Conservation (phyloP, 2,888 invertebrate species). For the Lasioglossum calceatum region DNA sequence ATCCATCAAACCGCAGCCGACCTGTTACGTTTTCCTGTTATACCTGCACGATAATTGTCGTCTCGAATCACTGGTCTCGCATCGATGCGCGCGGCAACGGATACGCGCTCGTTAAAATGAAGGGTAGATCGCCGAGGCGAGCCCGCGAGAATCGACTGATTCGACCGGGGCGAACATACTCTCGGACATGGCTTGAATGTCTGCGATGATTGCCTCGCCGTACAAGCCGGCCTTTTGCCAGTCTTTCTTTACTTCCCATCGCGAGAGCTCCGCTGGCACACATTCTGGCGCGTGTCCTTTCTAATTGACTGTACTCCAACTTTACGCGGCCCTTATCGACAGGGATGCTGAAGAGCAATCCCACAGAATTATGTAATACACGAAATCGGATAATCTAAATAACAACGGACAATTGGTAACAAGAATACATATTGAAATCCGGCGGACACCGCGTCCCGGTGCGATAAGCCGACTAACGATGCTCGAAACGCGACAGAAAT, state of each 20-base stretch:
- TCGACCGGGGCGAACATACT: background rate
- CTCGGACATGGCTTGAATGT: background rate
- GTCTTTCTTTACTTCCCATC: background rate
- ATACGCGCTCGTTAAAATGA: conserved; percentile 43
- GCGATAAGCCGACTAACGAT: background rate
- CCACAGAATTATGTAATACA: no score
- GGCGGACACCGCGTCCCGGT: background rate
- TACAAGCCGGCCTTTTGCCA: background rate
- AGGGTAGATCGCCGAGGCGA: conserved; percentile 16
- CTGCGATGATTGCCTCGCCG: background rate
- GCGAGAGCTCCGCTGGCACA: background rate
- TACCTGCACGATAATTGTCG: conserved; percentile 72
- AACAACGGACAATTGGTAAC: no score
- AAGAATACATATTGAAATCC: background rate
- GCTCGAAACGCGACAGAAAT: background rate
- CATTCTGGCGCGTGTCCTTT: background rate
- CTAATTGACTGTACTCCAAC: background rate
- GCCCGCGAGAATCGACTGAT: background rate
- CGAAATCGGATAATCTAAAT: background rate
- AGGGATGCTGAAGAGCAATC: background rate
- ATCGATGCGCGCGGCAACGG: conserved; percentile 34
- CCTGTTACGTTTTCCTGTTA: conserved; percentile 74
- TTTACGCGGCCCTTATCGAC: background rate
- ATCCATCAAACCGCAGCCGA: conserved; percentile 70
- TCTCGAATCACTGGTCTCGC: conserved; percentile 65